phyloP scores from a whole-genome alignment of 2,797 vertebrate genomes.

The Sylvilagus floridanus region DNA sequence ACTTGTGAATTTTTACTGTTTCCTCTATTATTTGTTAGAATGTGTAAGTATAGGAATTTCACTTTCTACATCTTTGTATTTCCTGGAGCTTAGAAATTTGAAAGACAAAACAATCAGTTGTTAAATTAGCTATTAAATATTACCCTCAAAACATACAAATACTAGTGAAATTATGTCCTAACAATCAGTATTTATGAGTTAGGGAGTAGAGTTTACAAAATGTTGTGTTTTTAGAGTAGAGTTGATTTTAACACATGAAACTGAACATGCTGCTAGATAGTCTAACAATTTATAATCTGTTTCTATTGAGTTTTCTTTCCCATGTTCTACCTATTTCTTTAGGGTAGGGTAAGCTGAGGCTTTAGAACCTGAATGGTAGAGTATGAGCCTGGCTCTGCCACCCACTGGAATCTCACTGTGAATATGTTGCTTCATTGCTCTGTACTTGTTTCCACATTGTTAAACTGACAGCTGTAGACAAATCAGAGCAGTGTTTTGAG shows the following conservation, averaged over 20 bases:
- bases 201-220: not conserved
- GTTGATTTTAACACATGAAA: not conserved
- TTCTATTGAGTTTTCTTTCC: not conserved
- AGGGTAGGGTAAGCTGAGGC: too few species aligned
- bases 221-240: not conserved
- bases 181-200: not conserved
- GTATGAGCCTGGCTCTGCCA: not conserved
- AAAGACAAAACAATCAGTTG: not conserved
- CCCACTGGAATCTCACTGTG: not conserved
- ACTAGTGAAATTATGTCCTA: not conserved
- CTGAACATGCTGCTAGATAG: not conserved
- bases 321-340: not conserved
- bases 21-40: not conserved
- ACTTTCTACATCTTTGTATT: not conserved
- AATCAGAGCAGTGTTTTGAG: not conserved
- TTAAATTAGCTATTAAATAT: constrained; percentile 3
- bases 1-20: not conserved
- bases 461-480: not conserved
- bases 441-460: not conserved
- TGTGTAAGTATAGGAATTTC: not conserved
- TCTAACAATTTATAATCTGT: not conserved
- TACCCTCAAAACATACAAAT: not conserved
- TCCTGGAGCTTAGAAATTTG: not conserved
- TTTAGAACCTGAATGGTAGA: not conserved
- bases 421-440: not conserved